Base-by-base conservation (phyloP, 1,140 invertebrate genomes). In the Cotesia typhae region DNA sequence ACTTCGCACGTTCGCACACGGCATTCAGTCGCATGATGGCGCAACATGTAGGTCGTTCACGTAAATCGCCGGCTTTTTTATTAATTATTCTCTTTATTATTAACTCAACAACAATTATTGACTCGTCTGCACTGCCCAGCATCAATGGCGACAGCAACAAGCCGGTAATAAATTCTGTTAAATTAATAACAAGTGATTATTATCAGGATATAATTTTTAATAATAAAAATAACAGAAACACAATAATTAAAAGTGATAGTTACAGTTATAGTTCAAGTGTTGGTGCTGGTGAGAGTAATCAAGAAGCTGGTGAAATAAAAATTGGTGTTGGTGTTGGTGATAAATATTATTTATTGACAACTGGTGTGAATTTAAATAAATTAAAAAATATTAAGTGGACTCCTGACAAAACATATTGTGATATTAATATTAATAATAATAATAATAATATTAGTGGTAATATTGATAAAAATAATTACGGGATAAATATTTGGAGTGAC, bases 11-110 rank as follows among this genome's bases (percentile, higher is more conserved):
- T 28, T 28, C 82, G 80, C 81, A 77, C 77, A 71, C 74, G 70
- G 75, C 75, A 80, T 78, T 82, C 76, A 3, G 78, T 84, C 79
- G 82, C 81, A 85, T 79, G 81, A 85, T 85, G 83, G 83, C 83
- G 83, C 83, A 82, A 80, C 82, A 80, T 84, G 82, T 83, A 80
- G 80, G 74, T 78, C 72, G 77, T 67, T 74, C 76, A 76, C 75
- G 73, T 70, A 78, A 70, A 75, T 77, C 80, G 80, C 80, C 77
- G 79, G 76, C 77, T 77, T 74, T 83, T 81, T 78, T 78, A 70
- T 68, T 83, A 69, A 70, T 83, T 77, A 73, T 83, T 79, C 66
- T 82, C 67, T 66, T 79, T 73, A 70, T 65, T 36, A 57, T 17
- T 52, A 57, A 55, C 57, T 66, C 65, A 52, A 20, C 37, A 72